Base-by-base conservation (phyloP, 2,888 invertebrate species). In the Machimus atricapillus region DNA sequence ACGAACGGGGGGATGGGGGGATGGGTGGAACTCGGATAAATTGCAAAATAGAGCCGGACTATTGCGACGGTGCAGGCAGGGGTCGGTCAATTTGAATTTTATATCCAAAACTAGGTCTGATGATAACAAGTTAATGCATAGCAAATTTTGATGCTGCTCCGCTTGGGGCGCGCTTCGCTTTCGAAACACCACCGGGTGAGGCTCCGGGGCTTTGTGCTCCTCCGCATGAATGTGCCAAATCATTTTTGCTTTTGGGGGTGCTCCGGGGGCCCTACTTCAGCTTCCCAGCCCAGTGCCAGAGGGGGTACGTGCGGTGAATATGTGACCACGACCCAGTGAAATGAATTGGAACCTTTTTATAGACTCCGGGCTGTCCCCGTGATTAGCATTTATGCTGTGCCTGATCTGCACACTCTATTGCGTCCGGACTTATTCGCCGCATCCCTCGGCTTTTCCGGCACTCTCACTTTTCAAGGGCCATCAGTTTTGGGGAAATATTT, bases 61-160 rank as follows among this genome's bases (percentile, higher is more conserved):
- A n/a, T 66, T 23, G 66, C 3, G 12, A 27, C 66, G 23, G 23
- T 66, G 27, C 27, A 66, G 66, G 27, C 12, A 14, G 66, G 46
- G 78, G 27, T 12, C 27, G 78, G 46, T 78, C 78, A 78, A 40
- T 78, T 46, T 43, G 43, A 78, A 46, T 78, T 76, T 78, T 78
- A 78, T 78, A 78, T 43, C 46, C 27, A 46, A n/a, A 78, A 23
- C 43, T 46, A 46, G 46, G 40, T 23, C 46, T 23, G 78, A 78
- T 78, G 40, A 78, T 78, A 40, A 76, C 76, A 78, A 78, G 46
- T 78, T 78, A 78, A 78, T 78, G 78, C 76, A 76, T 76, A 76
- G 37, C 76, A 76, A 76, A 76, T 76, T 76, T 37, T 19, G 34
- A 37, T 76, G 37, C 37, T 76, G 76, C 37, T 31, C 23, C 58